These are phyloP conservation scores for Patella vulgata DNA, from an alignment of 1,140 invertebrate species.

Conservation along the genomic window DNA sequence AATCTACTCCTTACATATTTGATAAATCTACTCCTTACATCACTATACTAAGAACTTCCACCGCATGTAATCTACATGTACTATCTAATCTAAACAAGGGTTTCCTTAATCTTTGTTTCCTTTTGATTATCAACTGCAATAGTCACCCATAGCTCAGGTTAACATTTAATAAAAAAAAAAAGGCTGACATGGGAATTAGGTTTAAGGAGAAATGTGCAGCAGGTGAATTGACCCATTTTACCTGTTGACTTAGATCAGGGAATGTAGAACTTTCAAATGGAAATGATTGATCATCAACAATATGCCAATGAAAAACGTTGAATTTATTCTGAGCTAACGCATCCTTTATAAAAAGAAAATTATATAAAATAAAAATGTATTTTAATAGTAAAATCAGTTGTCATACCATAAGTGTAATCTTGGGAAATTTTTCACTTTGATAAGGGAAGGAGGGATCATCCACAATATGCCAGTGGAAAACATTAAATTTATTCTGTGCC, in stretches of 20 bases:
- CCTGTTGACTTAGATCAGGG: conserved; percentile 71
- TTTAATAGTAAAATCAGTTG: not conserved
- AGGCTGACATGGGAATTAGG: too few species aligned
- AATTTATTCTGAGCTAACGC: conserved; percentile 89
- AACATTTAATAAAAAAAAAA: too few species aligned
- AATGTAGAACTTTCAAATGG: conserved; percentile 82
- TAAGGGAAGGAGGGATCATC: conserved; percentile 93
- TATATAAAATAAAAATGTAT: conserved; percentile 1
- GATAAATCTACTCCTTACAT: too few species aligned
- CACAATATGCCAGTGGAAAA: conserved; percentile 94
- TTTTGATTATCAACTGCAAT: too few species aligned
- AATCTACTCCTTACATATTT: too few species aligned
- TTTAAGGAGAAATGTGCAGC: too few species aligned
- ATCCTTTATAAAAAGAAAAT: conserved; percentile 53
- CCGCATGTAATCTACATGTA: too few species aligned
- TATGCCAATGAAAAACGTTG: conserved; percentile 96
- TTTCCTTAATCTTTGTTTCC: too few species aligned
- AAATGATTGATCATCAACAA: conserved; percentile 91
- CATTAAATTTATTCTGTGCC: conserved; percentile 90
- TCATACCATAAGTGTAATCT: conserved; percentile 57
- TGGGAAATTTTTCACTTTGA: conserved; percentile 78
- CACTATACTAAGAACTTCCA: too few species aligned
- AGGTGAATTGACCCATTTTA: too few species aligned
- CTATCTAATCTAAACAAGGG: too few species aligned
- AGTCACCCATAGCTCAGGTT: too few species aligned